Evolutionary conservation across 2,888 invertebrate species (phyloP), one percentile per base, ranked within the genome.

Genomic region (Napeogenes inachia): DNA sequence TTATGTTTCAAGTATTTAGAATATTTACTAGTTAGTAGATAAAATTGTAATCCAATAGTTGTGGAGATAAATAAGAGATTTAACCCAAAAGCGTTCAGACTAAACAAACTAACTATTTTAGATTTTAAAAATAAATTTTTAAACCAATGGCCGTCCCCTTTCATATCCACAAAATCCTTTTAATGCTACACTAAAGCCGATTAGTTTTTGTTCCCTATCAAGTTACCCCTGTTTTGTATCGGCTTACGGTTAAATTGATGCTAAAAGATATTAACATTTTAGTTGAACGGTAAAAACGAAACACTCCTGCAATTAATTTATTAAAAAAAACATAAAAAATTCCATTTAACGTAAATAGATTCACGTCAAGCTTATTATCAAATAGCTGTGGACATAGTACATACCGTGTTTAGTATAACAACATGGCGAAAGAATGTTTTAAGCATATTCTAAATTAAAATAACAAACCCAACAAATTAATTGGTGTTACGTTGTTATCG

Each of bases 141-240:
- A 54, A 61, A 56, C 54, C 58, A 6, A 57, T 33, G 42, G 59
- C 61, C 56, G 56, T 56, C 59, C 53, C 61, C 59, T 59, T 56
- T 62, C 55, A 62, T 59, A 62, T 60, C 57, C 42, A 53, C 61
- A 46, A 65, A 65, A 67, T 68, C 65, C 70, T 60, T 65, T 69
- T 69, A 72, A 73, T 66, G 70, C 63, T 61, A 58, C 56, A 61
- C 59, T 71, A 71, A 42, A 70, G 67, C 69, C 67, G 71, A 70
- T 71, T 69, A 68, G 67, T 67, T 68, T 66, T 62, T 61, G 63
- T 64, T 62, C 69, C 67, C 71, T 68, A 71, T 66, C 65, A 67
- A 60, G 61, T 69, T 69, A 70, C 64, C 67, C 65, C 59, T 61
- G 64, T 67, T 67, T 69, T 66, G 61, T 67, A 65, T 64, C 57